A percentile compares a stretch with the other conserved stretches of the same genome.
phyloP scores from a whole-genome alignment of 1,140 invertebrate genomes.

The Vollenhovia emeryi region DNA sequence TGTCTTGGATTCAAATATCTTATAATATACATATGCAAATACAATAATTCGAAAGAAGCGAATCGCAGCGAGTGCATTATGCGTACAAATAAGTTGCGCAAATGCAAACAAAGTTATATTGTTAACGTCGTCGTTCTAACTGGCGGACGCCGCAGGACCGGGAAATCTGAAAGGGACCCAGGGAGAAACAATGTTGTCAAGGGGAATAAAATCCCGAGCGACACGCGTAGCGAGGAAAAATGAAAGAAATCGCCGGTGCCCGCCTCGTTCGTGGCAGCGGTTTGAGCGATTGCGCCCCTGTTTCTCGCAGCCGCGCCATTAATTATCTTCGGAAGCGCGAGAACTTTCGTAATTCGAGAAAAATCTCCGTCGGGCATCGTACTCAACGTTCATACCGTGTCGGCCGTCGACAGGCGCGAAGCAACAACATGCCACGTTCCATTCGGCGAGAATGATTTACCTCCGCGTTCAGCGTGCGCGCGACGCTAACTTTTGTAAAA shows the following conservation, averaged over 20 bases:
- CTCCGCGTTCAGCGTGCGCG: background rate
- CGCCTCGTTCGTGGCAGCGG: background rate
- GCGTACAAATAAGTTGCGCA: background rate
- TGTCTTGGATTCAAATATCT: too few species aligned
- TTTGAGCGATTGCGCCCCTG: background rate
- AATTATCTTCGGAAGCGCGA: constrained; percentile 59
- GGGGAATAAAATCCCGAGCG: constrained; percentile 28
- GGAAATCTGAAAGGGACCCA: background rate
- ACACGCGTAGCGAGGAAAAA: constrained; percentile 31
- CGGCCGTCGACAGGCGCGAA: background rate
- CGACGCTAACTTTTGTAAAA: constrained; percentile 26
- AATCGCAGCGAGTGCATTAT: background rate
- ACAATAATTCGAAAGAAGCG: background rate
- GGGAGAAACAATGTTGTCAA: background rate
- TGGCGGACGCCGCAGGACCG: background rate
- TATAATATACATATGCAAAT: too few species aligned
- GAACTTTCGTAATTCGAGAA: constrained; percentile 65
- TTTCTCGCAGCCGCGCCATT: constrained; percentile 57
- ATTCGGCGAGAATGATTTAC: constrained; percentile 48
- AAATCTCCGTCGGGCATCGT: constrained; percentile 39
- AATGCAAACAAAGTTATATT: background rate
- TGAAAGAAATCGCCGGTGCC: constrained; percentile 25
- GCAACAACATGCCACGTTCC: constrained; percentile 54
- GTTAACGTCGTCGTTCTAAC: background rate
- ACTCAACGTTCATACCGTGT: background rate